A percentile compares a stretch with the other conserved stretches of the same genome.
Conservation (phyloP, 2,797 vertebrate genomes). For the Cheirogaleus major region DNA sequence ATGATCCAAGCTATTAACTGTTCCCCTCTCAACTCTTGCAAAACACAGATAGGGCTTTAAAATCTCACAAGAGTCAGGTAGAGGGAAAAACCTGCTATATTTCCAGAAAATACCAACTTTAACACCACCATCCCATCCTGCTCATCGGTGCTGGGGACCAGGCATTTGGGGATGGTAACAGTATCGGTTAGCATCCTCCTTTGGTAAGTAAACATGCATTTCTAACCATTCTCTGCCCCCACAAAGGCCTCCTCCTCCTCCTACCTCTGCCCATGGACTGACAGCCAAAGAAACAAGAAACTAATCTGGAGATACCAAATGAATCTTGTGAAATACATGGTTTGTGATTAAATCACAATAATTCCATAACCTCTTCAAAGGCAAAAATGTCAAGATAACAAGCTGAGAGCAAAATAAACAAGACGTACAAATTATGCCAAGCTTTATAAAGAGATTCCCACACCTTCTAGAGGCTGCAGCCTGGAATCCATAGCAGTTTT, state of each 20-base stretch:
- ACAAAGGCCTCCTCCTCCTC: neutral
- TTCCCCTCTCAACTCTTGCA: neutral
- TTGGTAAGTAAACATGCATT: neutral
- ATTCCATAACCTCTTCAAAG: constrained; percentile 40
- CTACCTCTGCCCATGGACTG: neutral
- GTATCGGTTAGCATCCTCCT: neutral
- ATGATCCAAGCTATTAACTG: neutral
- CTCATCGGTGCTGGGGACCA: neutral
- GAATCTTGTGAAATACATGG: constrained; percentile 20
- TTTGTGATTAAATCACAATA: constrained; percentile 29
- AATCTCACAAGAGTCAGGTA: neutral
- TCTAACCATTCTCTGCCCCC: neutral
- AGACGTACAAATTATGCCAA: neutral
- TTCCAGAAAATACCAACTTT: neutral
- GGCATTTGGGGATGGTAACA: neutral
- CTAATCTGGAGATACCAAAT: neutral
- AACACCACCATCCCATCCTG: neutral
- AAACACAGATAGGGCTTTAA: neutral
- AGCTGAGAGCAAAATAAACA: constrained; percentile 28
- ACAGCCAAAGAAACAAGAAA: constrained; percentile 5
- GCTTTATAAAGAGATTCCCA: neutral
- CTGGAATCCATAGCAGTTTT: neutral
- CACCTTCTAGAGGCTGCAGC: neutral
- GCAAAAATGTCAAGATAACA: constrained; percentile 45
- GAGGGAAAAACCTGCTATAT: neutral